Percentiles rank a stretch among this genome's conserved stretches.
Evolutionary conservation across 23 tunicate species (phyloP).

Genomic region (Halocynthia aurantium): DNA sequence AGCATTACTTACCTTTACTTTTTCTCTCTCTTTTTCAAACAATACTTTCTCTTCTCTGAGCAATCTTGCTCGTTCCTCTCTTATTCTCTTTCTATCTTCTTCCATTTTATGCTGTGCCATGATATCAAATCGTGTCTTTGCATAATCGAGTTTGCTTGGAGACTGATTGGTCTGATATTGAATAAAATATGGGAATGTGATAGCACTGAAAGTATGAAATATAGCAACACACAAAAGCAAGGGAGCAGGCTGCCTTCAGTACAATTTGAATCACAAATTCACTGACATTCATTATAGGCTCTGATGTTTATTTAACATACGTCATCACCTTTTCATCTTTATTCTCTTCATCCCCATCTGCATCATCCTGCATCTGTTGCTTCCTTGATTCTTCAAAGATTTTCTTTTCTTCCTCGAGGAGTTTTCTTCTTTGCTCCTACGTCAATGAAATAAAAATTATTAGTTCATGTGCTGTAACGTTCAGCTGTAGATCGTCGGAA

Average conservation of each 20-base stretch:
- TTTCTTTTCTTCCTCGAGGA: conserved; percentile 65
- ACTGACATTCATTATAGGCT: no score
- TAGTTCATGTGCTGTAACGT: neutral
- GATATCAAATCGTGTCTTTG: conserved; percentile 48
- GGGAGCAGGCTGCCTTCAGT: no score
- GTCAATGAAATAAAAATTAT: neutral
- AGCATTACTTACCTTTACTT: conserved; percentile 41
- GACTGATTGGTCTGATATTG: no score
- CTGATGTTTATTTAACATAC: no score
- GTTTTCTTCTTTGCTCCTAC: conserved; percentile 41
- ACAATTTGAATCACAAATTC: no score
- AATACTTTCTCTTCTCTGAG: conserved; percentile 57
- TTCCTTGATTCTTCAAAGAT: conserved; percentile 59
- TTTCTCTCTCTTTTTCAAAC: conserved; percentile 63
- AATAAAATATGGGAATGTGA: no score
- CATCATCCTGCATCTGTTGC: conserved; percentile 19
- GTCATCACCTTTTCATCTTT: conserved; percentile 4
- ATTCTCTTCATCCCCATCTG: conserved; percentile 8
- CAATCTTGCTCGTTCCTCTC: conserved; percentile 39
- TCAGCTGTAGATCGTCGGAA: neutral
- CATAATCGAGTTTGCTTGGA: conserved; percentile 40
- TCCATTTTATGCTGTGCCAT: conserved; percentile 50
- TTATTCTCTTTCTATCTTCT: conserved; percentile 52
- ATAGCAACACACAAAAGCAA: no score
- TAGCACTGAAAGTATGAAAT: no score